A percentile compares a stretch with the other conserved stretches of the same genome.
Evolutionary conservation across 2,888 invertebrate species (phyloP).

Genomic region (Achlya flavicornis): DNA sequence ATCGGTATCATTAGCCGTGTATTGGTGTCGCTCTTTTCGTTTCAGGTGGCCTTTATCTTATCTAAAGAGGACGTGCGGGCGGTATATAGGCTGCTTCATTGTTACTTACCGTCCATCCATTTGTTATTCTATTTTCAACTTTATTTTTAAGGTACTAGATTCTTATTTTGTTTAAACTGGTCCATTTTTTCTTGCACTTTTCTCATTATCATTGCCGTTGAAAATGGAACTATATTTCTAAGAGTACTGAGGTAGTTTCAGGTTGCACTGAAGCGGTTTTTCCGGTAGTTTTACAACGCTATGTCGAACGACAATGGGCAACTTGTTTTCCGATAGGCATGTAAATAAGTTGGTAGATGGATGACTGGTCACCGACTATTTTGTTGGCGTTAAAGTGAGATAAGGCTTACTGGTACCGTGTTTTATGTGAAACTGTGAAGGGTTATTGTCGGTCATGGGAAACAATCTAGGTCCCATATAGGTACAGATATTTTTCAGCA

Average conservation of each 20-base stretch:
- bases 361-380: slow-evolving; percentile 77
- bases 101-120: slow-evolving; percentile 51
- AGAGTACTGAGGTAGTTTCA: slow-evolving; percentile 40
- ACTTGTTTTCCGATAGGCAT: slow-evolving; percentile 78
- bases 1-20: slow-evolving; percentile 72
- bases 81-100: slow-evolving; percentile 71
- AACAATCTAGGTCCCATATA: slow-evolving; percentile 25
- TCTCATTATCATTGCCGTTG: slow-evolving; percentile 32
- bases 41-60: slow-evolving; percentile 81
- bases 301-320: slow-evolving; percentile 74
- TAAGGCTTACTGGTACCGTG: slow-evolving; percentile 50
- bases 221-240: slow-evolving; percentile 29
- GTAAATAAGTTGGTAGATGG: slow-evolving; percentile 77
- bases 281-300: slow-evolving; percentile 73
- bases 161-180: slow-evolving; percentile 24
- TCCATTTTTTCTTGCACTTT: slow-evolving; percentile 54
- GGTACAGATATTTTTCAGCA: slow-evolving; percentile 3
- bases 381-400: slow-evolving; percentile 45
- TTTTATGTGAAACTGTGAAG: slow-evolving; percentile 25
- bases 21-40: slow-evolving; percentile 76
- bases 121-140: slow-evolving; percentile 34
- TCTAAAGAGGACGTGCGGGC: slow-evolving; percentile 84
- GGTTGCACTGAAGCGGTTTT: slow-evolving; percentile 44
- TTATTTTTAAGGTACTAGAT: slow-evolving; percentile 16
- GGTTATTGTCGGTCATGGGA: slow-evolving; percentile 39